Percentiles rank a stretch among this genome's conserved stretches.
These are phyloP conservation scores for Psix sp. DNA, from an alignment of 1,140 invertebrate species.

Conservation along the genomic window DNA sequence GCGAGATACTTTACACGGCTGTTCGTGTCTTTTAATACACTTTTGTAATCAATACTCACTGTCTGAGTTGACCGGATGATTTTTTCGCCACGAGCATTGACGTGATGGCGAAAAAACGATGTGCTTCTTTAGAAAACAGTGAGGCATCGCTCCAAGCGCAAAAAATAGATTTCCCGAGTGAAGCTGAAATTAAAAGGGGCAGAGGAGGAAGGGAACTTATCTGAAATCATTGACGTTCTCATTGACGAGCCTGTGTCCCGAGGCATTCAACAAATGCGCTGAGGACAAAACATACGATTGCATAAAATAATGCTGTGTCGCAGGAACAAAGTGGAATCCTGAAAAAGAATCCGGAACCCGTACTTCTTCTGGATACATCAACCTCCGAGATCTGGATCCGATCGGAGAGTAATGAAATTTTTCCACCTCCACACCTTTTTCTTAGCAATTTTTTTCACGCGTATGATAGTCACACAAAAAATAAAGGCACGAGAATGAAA, in stretches of 20 bases:
- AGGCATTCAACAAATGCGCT: slow-evolving; percentile 40
- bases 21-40: too few species aligned
- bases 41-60: slow-evolving; percentile 35
- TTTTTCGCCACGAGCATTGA: slow-evolving; percentile 11
- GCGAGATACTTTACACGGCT: background rate
- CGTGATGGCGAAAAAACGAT: slow-evolving; percentile 19
- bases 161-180: slow-evolving; percentile 50
- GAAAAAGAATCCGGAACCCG: slow-evolving; percentile 16
- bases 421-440: slow-evolving; percentile 51
- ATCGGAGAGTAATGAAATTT: slow-evolving; percentile 69
- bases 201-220: slow-evolving; percentile 9
- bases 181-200: slow-evolving; percentile 30
- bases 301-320: slow-evolving; percentile 35
- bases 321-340: slow-evolving; percentile 29
- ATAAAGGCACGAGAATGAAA: slow-evolving; percentile 15
- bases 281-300: slow-evolving; percentile 55
- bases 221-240: slow-evolving; percentile 42
- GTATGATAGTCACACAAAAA: slow-evolving; percentile 7
- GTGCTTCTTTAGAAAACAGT: slow-evolving; percentile 16
- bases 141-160: slow-evolving; percentile 12
- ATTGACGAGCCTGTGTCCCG: slow-evolving; percentile 39
- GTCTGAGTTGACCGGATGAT: slow-evolving; percentile 27
- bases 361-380: slow-evolving; percentile 40
- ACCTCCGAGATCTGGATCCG: slow-evolving; percentile 57
- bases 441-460: too few species aligned